These are phyloP conservation scores for Netelia virgata DNA, from an alignment of 2,888 invertebrate species.

Conservation along the genomic window DNA sequence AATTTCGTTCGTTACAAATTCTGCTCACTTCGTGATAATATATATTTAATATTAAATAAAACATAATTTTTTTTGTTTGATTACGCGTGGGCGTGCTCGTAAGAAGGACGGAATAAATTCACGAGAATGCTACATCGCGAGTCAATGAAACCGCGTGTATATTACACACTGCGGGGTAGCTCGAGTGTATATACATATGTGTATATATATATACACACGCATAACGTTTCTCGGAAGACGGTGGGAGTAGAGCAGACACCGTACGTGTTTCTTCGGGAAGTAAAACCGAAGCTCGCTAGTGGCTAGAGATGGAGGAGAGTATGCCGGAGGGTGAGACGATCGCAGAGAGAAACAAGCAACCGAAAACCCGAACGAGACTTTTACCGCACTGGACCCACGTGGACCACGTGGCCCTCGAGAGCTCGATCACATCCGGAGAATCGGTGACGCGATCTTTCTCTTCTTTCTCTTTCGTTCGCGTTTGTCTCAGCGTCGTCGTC, in stretches of 20 bases:
- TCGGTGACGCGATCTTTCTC: constrained; percentile 55
- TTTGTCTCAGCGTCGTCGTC: constrained; percentile 48
- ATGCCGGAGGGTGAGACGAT: not conserved
- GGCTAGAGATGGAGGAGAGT: constrained; percentile 6
- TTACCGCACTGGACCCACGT: constrained; percentile 58
- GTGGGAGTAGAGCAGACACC: constrained; percentile 29
- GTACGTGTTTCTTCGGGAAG: constrained; percentile 35
- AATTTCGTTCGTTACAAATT: not conserved
- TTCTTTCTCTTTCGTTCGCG: constrained; percentile 58
- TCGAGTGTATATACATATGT: constrained; percentile 4
- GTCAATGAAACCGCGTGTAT: constrained; percentile 37
- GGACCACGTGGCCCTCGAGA: constrained; percentile 64
- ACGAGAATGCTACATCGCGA: constrained; percentile 19
- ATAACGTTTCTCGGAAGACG: constrained; percentile 45
- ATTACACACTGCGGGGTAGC: constrained; percentile 8
- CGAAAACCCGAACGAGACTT: constrained; percentile 38
- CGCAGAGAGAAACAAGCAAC: constrained; percentile 2
- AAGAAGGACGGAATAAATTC: not conserved
- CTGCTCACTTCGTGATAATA: not conserved
- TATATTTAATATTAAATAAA: not conserved
- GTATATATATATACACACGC: constrained; percentile 13
- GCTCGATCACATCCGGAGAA: constrained; percentile 62
- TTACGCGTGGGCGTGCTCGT: not conserved
- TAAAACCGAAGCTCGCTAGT: constrained; percentile 39
- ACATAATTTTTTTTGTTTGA: not conserved